Conservation (phyloP, 2,113 vertebrate species). For the Carollia perspicillata region DNA sequence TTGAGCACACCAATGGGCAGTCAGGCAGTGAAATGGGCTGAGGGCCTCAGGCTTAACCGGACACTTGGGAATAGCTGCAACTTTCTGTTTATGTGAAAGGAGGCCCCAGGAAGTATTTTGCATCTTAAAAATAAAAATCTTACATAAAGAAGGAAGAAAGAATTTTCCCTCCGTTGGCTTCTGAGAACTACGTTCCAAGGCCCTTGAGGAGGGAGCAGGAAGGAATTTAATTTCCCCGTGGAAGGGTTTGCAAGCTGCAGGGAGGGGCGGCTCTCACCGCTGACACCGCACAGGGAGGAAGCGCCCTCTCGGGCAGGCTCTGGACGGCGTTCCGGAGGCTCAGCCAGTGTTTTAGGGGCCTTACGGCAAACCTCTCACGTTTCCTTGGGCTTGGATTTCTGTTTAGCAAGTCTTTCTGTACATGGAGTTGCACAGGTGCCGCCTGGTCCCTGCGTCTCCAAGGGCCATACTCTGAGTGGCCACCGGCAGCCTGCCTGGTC, state of each 20-base stretch:
- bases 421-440: neutral
- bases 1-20: neutral
- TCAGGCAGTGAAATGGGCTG: fast-evolving
- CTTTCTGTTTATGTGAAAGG: neutral
- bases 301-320: neutral
- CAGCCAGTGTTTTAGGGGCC: neutral
- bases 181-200: neutral
- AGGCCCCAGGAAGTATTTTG: neutral
- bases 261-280: neutral
- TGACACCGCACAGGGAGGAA: neutral
- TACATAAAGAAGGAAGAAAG: constrained; percentile 17
- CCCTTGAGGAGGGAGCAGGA: neutral
- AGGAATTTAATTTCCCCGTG: constrained; percentile 35
- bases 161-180: constrained; percentile 39
- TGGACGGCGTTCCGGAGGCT: neutral
- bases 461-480: neutral
- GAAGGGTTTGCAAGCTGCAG: neutral
- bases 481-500: no score
- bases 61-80: neutral
- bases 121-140: neutral
- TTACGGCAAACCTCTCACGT: neutral
- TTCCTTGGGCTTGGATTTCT: neutral
- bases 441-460: neutral
- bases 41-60: neutral
- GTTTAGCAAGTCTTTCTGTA: neutral